Evolutionary conservation across 1,140 invertebrate species (phyloP), one percentile per base, ranked within the genome.

Genomic region (Polypedilum pembai): DNA sequence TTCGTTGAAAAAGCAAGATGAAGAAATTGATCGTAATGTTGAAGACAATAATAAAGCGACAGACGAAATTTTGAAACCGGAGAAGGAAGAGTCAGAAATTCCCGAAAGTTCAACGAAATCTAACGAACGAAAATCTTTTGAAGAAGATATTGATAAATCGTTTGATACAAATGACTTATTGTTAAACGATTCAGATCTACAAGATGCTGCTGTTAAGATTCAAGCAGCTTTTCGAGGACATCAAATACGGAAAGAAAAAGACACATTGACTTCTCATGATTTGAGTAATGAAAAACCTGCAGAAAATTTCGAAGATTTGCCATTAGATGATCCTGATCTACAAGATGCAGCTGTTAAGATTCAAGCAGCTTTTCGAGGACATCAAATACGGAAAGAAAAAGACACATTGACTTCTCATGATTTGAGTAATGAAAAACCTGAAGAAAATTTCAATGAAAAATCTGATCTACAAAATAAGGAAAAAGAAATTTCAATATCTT

Each of bases 171-270:
- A 33, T 33, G 69, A 73, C 8, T 15, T 20, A 10, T n/a, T 12
- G 5, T n/a, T 73, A 24, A 40, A 73, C 3, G 20, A 73, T 40
- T 1, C 15, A 40, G 73, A 73, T 1, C 40, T 40, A 1, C 12
- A 12, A 56, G 45, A 56, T n/a, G 45, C 94, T 5, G 94, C 94
- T 40, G 91, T 91, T 75, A 96, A 96, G 84, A 96, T 96, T 75
- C 94, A 96, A 82, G 93, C 94, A 41, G 93, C 93, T 69, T 96
- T 96, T 88, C 88, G 93, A 74, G 94, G 94, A 66, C 93, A 95
- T 84, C 93, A 94, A 83, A 89, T 89, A 24, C 92, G 93, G 81
- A 94, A 93, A 83, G 91, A 93, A 10, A 56, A 33, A 33, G 24
- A 33, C 5, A 33, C 5, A 33, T 33, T 33, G 5, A 33, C 24